Percentiles rank a stretch among this genome's conserved stretches.
Evolutionary conservation across 2,888 invertebrate species (phyloP).

Genomic region (Portevinia maculata): DNA sequence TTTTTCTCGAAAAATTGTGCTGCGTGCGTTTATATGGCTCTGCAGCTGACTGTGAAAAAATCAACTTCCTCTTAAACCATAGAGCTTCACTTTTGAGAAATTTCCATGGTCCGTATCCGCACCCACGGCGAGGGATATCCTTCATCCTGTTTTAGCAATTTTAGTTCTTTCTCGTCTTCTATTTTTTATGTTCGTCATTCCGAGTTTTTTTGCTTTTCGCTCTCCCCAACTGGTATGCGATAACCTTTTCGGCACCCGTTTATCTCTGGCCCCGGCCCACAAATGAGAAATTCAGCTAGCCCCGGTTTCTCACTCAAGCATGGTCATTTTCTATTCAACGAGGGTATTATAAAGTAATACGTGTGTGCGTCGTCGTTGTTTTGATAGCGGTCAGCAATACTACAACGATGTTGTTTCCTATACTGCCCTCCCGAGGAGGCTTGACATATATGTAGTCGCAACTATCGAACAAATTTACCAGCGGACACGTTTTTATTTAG

Average conservation of each 20-base stretch:
- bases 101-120: constrained; percentile 33
- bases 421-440: constrained; percentile 9
- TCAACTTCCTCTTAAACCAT: constrained; percentile 39
- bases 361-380: constrained; percentile 5
- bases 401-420: background rate
- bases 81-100: constrained; percentile 21
- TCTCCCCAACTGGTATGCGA: constrained; percentile 34
- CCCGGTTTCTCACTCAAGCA: constrained; percentile 1
- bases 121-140: constrained; percentile 23
- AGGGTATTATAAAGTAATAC: constrained; percentile 47
- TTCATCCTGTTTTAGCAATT: constrained; percentile 37
- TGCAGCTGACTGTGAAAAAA: constrained; percentile 47
- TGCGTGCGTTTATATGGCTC: constrained; percentile 34
- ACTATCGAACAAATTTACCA: constrained; percentile 46
- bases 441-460: constrained; percentile 59
- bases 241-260: constrained; percentile 69
- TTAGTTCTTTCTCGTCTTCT: constrained; percentile 21
- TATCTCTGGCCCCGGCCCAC: constrained; percentile 46
- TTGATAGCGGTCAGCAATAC: constrained; percentile 48
- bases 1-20: constrained; percentile 36
- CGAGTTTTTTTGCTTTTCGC: constrained; percentile 14
- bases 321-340: constrained; percentile 58
- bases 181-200: constrained; percentile 50
- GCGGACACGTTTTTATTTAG: constrained; percentile 69
- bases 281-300: constrained; percentile 46